phyloP scores from a whole-genome alignment of 2,113 vertebrate genomes.

The Anoura caudifer region DNA sequence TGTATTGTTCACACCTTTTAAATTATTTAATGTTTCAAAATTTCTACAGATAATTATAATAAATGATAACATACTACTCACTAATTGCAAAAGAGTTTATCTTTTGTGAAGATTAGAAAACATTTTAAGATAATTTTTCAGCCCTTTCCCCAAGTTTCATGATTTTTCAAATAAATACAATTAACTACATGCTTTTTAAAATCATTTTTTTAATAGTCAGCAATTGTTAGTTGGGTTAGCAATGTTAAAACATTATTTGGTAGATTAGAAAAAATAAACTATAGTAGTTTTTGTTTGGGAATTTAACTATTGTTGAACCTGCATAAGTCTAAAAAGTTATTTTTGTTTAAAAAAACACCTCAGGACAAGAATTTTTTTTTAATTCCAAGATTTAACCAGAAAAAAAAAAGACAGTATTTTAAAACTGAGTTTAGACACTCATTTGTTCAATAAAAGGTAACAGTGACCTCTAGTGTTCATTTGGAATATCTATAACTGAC shows the following conservation, averaged over 20 bases:
- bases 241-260: neutral
- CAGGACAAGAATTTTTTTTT: neutral
- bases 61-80: neutral
- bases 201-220: neutral
- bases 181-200: neutral
- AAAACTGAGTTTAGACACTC: neutral
- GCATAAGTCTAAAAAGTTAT: neutral
- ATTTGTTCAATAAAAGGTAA: constrained; percentile 24
- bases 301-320: neutral
- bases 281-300: neutral
- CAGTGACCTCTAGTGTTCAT: constrained; percentile 62
- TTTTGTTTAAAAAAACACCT: neutral
- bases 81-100: neutral
- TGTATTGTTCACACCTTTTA: neutral
- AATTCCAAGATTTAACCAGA: neutral
- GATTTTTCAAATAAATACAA: neutral
- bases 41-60: neutral
- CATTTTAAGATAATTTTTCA: neutral
- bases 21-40: neutral
- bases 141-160: neutral
- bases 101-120: neutral
- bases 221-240: neutral
- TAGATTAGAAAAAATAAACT: neutral
- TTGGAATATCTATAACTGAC: neutral
- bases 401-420: neutral